Conservation (phyloP, 2,797 vertebrate genomes). For the Perodicticus potto region DNA sequence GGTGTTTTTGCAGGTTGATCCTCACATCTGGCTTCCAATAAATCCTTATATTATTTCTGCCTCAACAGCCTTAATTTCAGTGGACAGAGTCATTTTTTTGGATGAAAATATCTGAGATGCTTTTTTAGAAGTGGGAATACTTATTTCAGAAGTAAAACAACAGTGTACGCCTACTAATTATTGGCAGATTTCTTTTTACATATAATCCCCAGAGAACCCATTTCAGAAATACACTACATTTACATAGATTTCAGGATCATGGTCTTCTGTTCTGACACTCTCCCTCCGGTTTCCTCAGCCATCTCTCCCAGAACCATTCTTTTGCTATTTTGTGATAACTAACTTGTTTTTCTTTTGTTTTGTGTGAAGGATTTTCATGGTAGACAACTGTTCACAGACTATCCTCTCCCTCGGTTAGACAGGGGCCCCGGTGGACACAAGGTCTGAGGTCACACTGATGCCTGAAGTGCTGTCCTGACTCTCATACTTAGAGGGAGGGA, state of each 20-base stretch:
- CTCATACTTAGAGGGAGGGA: not conserved
- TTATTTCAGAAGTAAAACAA: conserved; percentile 55
- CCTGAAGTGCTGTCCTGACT: not conserved
- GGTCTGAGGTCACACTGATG: not conserved
- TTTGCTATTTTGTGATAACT: not conserved
- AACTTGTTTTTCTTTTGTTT: not conserved
- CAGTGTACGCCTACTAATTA: not conserved
- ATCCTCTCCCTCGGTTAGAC: not conserved
- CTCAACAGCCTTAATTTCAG: not conserved
- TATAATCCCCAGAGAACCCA: not conserved
- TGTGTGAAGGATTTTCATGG: not conserved
- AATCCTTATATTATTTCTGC: not conserved
- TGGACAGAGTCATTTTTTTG: not conserved
- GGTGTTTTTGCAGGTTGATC: not conserved
- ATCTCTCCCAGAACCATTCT: not conserved
- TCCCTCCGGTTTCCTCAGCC: not conserved
- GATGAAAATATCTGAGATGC: conserved; percentile 26
- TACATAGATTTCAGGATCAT: not conserved
- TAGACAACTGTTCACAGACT: not conserved
- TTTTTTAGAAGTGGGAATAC: not conserved
- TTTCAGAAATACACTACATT: not conserved
- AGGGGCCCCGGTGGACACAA: not conserved
- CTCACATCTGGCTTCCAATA: not conserved
- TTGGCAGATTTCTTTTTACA: not conserved
- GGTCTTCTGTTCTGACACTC: not conserved